Evolutionary conservation across 2,888 invertebrate species (phyloP), one percentile per base, ranked within the genome.

Genomic region (Andrena haemorrhoa): DNA sequence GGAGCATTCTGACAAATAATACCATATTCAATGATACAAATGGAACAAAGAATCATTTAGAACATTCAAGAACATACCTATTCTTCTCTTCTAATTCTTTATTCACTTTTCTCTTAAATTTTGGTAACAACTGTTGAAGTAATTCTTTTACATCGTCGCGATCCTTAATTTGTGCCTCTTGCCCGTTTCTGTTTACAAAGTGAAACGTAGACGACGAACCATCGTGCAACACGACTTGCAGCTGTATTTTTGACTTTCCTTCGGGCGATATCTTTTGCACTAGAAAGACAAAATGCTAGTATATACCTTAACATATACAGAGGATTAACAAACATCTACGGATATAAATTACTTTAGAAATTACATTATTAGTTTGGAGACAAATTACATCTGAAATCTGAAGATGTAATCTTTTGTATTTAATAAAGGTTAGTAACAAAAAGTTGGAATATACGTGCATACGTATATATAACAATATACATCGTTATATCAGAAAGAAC

Each of bases 261-360:
- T 97, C 98, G 0, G 99, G 99, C 33, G 98, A 98, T 89, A 99
- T 99, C 95, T 99, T 98, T 95, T 99, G 99, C 86, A 97, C 98
- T 98, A 94, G 68, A 75, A 73, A 68, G 16, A 58, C 51, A 23
- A 83, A 47, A n/a, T 23, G 82, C 63, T 61, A 20, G 12, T 8
- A 53, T 51, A 47, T 29, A 31, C 10, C 51, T 64, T 23, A 47
- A 26, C 16, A 12, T 58, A 49, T 33, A 69, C 16, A 49, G n/a
- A n/a, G n/a, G n/a, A n/a, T n/a, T n/a, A n/a, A n/a, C n/a, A n/a
- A n/a, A n/a, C n/a, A n/a, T n/a, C 8, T 31, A 0, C 20, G 16
- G 10, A 58, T 47, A 68, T 33, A 73, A 73, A 65, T 20, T 35
- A 8, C 61, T 26, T 12, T n/a, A 35, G 8, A 58, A 51, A 56